Evolutionary conservation across 2,797 vertebrate genomes (phyloP), one percentile per base, ranked within the genome.

Genomic region (Gymnoscopelus braueri): DNA sequence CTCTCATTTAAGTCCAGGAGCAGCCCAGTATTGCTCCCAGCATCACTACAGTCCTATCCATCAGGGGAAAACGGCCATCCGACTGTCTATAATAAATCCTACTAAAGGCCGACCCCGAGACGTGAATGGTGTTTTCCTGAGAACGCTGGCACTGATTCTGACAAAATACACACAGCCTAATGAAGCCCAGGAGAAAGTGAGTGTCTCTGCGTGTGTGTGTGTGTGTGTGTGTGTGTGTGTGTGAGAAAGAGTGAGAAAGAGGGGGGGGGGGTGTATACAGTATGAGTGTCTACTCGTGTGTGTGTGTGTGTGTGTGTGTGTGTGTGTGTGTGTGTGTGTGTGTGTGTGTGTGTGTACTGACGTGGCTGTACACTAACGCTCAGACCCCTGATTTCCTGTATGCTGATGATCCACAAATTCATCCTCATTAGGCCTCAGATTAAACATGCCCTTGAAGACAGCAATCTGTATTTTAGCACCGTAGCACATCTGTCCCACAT

Each of bases 381-480:
- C 72, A 5, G 79, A 85, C 64, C 72, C 50, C 53, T 4, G 4
- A 72, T 86, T 86, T 88, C 79, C 80, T 86, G 63, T 12, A 5
- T 12, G 63, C 72, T 81, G 80, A 88, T 80, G 88, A 92, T 90
- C 72, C 81, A 23, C 78, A 81, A 86, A 94, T 92, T 90, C 85
- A 88, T 94, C 89, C 87, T 94, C 90, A 93, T 94, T 93, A 93
- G 85, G 80, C 69, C 67, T 73, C 79, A 81, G 63, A 89, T 91
- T 89, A 85, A 92, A 90, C 85, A 87, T 76, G 65, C 72, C 79
- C 86, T 88, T 87, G 82, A 84, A 88, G 89, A 82, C 70, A 84
- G 77, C 70, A 29, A 93, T 94, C 91, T 87, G 85, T 94, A 93
- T 91, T 93, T 94, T 93, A 92, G 86, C 93, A 57, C 87, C 11